A percentile compares a stretch with the other conserved stretches of the same genome.
phyloP scores from a whole-genome alignment of 2,888 invertebrate species.

The Gymnoscelis rufifasciata region DNA sequence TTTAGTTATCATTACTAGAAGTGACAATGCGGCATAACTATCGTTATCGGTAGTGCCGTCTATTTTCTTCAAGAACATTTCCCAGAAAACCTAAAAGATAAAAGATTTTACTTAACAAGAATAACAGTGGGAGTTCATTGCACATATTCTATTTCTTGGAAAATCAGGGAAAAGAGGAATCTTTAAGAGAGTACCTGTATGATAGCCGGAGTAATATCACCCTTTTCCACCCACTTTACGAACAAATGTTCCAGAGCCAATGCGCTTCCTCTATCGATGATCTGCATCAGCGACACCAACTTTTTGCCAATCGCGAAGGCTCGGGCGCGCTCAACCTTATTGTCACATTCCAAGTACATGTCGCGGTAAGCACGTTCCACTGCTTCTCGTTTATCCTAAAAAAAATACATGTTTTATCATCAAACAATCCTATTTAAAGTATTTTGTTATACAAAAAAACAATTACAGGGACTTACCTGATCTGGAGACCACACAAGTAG shows the following conservation, averaged over 20 bases:
- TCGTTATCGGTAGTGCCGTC: slow-evolving; percentile 84
- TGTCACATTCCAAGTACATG: slow-evolving; percentile 81
- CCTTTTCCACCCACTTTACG: slow-evolving; percentile 63
- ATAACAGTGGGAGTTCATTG: too few relatives aligned
- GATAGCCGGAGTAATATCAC: slow-evolving; percentile 61
- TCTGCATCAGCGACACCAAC: slow-evolving; percentile 47
- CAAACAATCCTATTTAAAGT: neutral
- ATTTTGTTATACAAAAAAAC: neutral
- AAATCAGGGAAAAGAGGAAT: too few relatives aligned
- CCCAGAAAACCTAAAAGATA: slow-evolving; percentile 85
- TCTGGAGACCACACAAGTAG: slow-evolving; percentile 90
- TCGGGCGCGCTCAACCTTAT: slow-evolving; percentile 67
- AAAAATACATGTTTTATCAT: neutral
- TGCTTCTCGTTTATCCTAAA: slow-evolving; percentile 81
- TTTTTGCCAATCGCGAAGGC: slow-evolving; percentile 54
- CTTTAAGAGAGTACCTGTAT: too few relatives aligned
- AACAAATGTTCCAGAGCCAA: slow-evolving; percentile 65
- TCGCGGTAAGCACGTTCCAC: slow-evolving; percentile 87
- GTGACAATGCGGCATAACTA: slow-evolving; percentile 84
- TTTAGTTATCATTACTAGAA: slow-evolving; percentile 86
- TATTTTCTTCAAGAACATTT: slow-evolving; percentile 86
- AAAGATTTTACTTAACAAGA: too few relatives aligned
- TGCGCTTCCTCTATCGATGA: slow-evolving; percentile 62
- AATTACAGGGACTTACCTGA: slow-evolving; percentile 57
- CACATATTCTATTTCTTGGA: too few relatives aligned